Evolutionary conservation across 2,113 vertebrate genomes (phyloP).

Genomic region (Globicephala melas): DNA sequence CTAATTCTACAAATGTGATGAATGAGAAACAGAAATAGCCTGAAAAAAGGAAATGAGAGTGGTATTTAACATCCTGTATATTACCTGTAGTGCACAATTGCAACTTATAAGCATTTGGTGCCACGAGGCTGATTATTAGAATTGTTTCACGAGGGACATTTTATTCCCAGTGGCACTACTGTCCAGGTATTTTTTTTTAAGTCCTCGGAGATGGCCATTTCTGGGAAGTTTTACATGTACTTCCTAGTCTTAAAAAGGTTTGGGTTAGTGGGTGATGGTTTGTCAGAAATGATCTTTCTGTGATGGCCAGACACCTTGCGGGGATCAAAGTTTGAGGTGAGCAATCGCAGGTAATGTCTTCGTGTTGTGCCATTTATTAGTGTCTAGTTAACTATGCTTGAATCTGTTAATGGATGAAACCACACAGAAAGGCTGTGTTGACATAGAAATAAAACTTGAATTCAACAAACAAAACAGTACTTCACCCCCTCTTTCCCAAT

Average conservation of each 20-base stretch:
- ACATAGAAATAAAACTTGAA: conserved; percentile 46
- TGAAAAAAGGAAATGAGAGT: not conserved
- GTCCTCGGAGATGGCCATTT: not conserved
- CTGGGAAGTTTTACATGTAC: not conserved
- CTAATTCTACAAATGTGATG: conserved; percentile 21
- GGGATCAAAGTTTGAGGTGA: not conserved
- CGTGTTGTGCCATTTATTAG: not conserved
- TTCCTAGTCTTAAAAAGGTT: not conserved
- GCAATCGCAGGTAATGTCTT: not conserved
- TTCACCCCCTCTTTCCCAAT: not conserved
- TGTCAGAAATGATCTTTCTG: conserved; percentile 39
- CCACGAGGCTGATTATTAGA: not conserved
- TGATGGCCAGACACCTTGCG: not conserved
- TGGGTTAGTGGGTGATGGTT: not conserved
- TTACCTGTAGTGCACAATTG: not conserved
- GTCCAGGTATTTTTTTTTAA: not conserved
- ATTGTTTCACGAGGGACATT: conserved; percentile 16
- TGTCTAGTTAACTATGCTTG: conserved; percentile 19
- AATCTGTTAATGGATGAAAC: conserved; percentile 17
- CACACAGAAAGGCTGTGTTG: not conserved
- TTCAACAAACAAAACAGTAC: conserved; percentile 24
- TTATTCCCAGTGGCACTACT: conserved; percentile 21
- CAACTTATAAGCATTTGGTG: conserved; percentile 6
- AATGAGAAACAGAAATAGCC: conserved; percentile 13
- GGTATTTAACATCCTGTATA: not conserved